Evolutionary conservation across 2,797 vertebrate genomes (phyloP).

Genomic region (Arctocebus calabarensis): DNA sequence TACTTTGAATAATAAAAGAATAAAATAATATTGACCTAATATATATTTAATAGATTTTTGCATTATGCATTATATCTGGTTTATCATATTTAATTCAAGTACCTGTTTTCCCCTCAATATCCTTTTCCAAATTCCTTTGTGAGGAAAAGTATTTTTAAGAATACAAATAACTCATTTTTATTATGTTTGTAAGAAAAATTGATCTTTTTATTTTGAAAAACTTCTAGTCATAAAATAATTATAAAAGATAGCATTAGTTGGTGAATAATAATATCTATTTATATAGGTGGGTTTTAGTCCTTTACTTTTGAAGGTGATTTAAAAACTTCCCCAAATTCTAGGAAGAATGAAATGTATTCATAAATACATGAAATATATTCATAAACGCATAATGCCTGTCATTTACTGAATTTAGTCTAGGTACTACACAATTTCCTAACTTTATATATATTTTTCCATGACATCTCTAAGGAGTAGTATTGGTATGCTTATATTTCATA

Average conservation of each 20-base stretch:
- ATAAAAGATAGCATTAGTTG: background rate
- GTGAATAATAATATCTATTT: background rate
- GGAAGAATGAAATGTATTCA: background rate
- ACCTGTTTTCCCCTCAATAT: background rate
- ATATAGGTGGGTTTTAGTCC: background rate
- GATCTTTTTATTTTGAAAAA: background rate
- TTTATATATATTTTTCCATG: background rate
- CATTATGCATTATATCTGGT: background rate
- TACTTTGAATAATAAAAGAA: background rate
- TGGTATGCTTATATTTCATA: background rate
- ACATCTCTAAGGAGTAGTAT: background rate
- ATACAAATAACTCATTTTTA: background rate
- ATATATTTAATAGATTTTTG: background rate
- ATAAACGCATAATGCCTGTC: background rate
- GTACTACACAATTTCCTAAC: background rate
- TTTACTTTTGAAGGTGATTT: background rate
- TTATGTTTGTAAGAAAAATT: background rate
- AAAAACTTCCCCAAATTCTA: background rate
- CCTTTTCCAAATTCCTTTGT: background rate
- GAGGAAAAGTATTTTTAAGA: background rate
- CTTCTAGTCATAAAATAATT: background rate
- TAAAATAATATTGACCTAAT: constrained; percentile 2
- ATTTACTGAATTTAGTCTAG: background rate
- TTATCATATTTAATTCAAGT: background rate
- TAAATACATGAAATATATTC: background rate